These are phyloP conservation scores for Gymnothorax javanicus DNA, from an alignment of 2,797 vertebrate genomes.

Conservation along the genomic window DNA sequence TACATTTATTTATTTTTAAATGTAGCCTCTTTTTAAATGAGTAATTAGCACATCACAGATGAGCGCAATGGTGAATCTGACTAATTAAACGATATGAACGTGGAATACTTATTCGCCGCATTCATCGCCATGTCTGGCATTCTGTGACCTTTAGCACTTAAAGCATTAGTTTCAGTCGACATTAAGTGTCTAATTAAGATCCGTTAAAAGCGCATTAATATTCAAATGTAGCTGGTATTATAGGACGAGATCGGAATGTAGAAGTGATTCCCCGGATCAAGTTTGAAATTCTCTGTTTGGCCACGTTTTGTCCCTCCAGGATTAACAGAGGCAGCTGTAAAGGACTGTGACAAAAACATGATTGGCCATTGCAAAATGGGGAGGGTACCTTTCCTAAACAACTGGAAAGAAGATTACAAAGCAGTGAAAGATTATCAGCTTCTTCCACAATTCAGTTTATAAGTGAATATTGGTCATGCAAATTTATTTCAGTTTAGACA, in stretches of 20 bases:
- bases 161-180: neutral
- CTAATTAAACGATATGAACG: neutral
- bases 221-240: neutral
- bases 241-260: neutral
- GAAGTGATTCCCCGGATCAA: neutral
- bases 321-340: neutral
- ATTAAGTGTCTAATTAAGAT: neutral
- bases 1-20: neutral
- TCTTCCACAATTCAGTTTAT: too few relatives aligned
- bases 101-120: neutral
- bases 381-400: neutral
- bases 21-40: neutral
- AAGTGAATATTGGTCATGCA: too few relatives aligned
- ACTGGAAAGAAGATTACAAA: neutral
- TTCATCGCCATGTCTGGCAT: neutral
- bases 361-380: too few relatives aligned
- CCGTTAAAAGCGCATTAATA: neutral
- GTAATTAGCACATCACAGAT: neutral
- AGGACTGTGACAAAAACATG: too few relatives aligned
- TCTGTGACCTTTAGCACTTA: neutral
- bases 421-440: too few relatives aligned
- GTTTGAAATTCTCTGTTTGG: neutral
- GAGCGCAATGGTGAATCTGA: neutral
- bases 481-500: too few relatives aligned
- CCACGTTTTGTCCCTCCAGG: neutral